Base-by-base conservation (phyloP, 1,140 invertebrate species). In the Papilio aristodemus region DNA sequence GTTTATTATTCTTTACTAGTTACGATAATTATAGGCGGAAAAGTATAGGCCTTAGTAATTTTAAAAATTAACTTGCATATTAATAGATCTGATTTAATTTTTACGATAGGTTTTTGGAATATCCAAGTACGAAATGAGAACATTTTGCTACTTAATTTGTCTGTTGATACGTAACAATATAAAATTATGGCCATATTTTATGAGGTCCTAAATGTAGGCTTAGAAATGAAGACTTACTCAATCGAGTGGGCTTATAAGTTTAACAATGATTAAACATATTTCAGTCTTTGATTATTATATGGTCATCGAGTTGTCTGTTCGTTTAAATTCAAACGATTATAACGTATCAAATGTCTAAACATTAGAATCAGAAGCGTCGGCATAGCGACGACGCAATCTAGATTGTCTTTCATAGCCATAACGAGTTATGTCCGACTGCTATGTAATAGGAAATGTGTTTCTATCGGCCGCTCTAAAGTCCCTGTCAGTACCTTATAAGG, bases 391-490 rank as follows among this genome's bases (percentile, higher is more conserved):
- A 17, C 14, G 8, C 14, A 14, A 13, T 14, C n/a, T 4, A 62
- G 9, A 37, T 19, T 17, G 36, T 62, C 59, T 19, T 13, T 50
- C 43, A 22, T 62, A 62, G 10, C 27, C 32, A 62, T 62, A 62
- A 62, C 13, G 8, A 38, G 59, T 62, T 17, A 3, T 17, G 43
- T 17, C 5, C 32, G 8, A 11, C 22, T 22, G 36, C 36, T 62
- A 4, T 14, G 46, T 62, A 62, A 37, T 60, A 62, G 58, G 58
- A 60, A 60, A 60, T 60, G 59, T 62, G 13, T 14, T 37, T 32
- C 59, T 22, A 36, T 36, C 36, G 59, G 59, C 59, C 36, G 10
- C 36, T 37, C 14, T 62, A 36, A 62, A 62, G 59, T 62, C 32
- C 59, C 14, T 62, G 57, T 32, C 27, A 50, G 43, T 22, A 38